Percentiles rank a stretch among this genome's conserved stretches.
Conservation (phyloP, 2,888 invertebrate species). For the Meteorus colon region DNA sequence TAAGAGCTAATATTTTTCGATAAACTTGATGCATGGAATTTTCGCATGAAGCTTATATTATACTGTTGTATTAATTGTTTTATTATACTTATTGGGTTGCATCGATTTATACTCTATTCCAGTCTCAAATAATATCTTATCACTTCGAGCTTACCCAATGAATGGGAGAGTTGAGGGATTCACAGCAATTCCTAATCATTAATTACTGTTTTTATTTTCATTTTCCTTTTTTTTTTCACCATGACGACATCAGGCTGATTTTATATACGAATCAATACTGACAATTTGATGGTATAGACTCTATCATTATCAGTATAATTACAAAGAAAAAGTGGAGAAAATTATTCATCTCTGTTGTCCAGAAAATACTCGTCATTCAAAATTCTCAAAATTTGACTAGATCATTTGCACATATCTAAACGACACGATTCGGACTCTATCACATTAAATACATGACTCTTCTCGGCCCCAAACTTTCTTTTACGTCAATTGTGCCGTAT, state of each 20-base stretch:
- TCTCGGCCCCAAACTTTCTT: slow-evolving; percentile 8
- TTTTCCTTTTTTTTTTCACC: not conserved
- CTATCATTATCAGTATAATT: not conserved
- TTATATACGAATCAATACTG: not conserved
- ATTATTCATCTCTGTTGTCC: not conserved
- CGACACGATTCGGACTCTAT: slow-evolving; percentile 26
- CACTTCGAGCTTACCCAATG: not conserved
- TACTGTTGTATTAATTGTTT: not conserved
- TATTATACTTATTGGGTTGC: not conserved
- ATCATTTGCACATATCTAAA: slow-evolving; percentile 3
- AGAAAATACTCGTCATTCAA: not conserved
- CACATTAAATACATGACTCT: slow-evolving; percentile 3
- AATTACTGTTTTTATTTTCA: not conserved
- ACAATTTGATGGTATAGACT: not conserved
- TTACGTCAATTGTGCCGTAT: slow-evolving; percentile 29
- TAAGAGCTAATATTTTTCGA: slow-evolving; percentile 2
- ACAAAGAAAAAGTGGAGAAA: not conserved
- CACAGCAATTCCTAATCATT: not conserved
- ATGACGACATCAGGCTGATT: not conserved
- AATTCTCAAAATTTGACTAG: slow-evolving; percentile 14
- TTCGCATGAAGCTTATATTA: not conserved
- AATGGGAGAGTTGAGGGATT: not conserved
- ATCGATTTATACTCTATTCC: not conserved
- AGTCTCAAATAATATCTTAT: slow-evolving; percentile 9
- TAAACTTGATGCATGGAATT: not conserved